Base-by-base conservation (phyloP, 1,140 invertebrate species). In the Cydia fagiglandana region DNA sequence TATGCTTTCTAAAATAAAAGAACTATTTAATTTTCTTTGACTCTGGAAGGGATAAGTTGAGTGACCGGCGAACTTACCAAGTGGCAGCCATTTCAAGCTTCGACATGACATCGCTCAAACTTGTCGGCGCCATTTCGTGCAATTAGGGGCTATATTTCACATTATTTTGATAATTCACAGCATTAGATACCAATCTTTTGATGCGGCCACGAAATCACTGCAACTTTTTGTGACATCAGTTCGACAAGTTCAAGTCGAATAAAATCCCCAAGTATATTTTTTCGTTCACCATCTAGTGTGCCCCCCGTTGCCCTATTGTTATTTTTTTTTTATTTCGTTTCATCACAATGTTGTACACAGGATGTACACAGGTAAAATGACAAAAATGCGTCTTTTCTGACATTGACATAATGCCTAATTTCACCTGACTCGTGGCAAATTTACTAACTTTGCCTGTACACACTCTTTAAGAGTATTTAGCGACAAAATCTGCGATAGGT, bases 21-120 rank as follows among this genome's bases (percentile, higher is more conserved):
- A 68, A 75, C 77, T 77, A 80, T 73, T 75, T 77, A 77, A 75
- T 66, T 61, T 66, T 75, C 74, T 78, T 79, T 75, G 77, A 78
- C 66, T 75, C 77, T 79, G 80, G 73, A 81, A 76, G 78, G 80
- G 82, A 82, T 85, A 84, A 81, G 81, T 84, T 81, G 50, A 81
- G 81, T 83, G 73, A 79, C 78, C 81, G 61, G 47, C 75, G 75
- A 76, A 64, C 50, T 74, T 15, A 68, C 56, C 64, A 75, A 74
- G 66, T 70, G 38, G 38, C 66, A 38, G 66, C 38, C 66, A 70
- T 38, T 70, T 41, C 34, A 70, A 45, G 66, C 66, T 70, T 70
- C n/a, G 15, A 70, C 28, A 38, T 70, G 30, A 70, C 66, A 70
- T 38, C 34, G 28, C 24, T 70, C 66, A 70, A 70, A 34, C 66